Conservation (phyloP, 35 echinoderm and acorn worm species). For the Ophioderma brevispina region DNA sequence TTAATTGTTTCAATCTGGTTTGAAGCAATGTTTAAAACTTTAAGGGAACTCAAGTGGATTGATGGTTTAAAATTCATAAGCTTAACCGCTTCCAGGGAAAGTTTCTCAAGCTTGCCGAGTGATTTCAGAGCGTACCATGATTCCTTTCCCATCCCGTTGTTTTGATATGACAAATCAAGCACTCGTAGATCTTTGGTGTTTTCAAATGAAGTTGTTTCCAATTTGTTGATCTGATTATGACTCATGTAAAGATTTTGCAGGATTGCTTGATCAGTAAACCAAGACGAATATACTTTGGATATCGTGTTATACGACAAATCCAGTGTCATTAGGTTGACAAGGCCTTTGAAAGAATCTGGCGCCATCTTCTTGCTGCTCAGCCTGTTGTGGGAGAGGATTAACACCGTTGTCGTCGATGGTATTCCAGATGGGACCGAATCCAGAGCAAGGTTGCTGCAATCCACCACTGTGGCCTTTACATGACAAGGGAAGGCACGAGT, state of each 20-base stretch:
- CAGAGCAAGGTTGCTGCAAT: conserved; percentile 63
- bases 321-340: conserved; percentile 46
- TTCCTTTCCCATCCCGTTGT: conserved; percentile 46
- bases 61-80: conserved; percentile 3
- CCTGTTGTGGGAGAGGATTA: conserved; percentile 65
- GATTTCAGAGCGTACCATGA: conserved; percentile 18
- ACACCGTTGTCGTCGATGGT: conserved; percentile 23
- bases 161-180: conserved; percentile 77
- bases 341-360: conserved; percentile 46
- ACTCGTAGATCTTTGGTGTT: conserved; percentile 22
- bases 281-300: conserved; percentile 25
- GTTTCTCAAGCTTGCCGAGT: conserved; percentile 12
- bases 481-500: neutral
- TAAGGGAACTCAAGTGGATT: conserved; percentile 18
- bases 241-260: conserved; percentile 22
- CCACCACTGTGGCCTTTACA: conserved; percentile 43
- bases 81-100: neutral
- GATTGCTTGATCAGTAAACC: conserved; percentile 54
- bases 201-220: conserved; percentile 19
- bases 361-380: conserved; percentile 7
- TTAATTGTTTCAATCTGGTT: conserved; percentile 39
- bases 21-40: conserved; percentile 35
- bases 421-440: conserved; percentile 48
- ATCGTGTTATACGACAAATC: conserved; percentile 60
- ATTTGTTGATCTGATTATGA: conserved; percentile 60